phyloP scores from a whole-genome alignment of 2,797 vertebrate species.

The Enteromius paludinosus region DNA sequence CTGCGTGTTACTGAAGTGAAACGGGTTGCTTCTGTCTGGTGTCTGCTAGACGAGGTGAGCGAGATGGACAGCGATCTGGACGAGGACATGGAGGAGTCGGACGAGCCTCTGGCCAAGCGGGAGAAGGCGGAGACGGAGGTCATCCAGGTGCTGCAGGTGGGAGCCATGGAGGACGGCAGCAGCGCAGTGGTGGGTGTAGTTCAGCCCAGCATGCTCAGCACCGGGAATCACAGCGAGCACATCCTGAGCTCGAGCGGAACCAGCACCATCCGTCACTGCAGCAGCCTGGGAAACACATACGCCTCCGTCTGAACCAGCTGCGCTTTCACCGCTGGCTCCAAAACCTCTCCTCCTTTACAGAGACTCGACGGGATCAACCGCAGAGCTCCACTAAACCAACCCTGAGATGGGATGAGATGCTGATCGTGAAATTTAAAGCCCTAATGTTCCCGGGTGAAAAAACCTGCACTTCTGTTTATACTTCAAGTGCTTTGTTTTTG shows the following conservation, averaged over 20 bases:
- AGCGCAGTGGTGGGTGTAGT: slow-evolving; percentile 84
- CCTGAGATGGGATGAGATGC: slow-evolving; percentile 17
- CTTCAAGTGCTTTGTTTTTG: background rate
- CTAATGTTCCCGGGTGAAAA: slow-evolving; percentile 28
- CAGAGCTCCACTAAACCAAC: slow-evolving; percentile 5
- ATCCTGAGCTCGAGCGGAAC: slow-evolving; percentile 83
- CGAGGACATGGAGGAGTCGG: slow-evolving; percentile 73
- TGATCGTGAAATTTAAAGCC: slow-evolving; percentile 28
- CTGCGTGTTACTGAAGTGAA: background rate
- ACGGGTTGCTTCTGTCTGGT: background rate
- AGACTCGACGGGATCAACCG: background rate
- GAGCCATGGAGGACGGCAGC: slow-evolving; percentile 77
- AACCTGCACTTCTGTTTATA: background rate
- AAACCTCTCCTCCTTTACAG: background rate
- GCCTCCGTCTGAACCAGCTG: slow-evolving; percentile 85
- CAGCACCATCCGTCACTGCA: slow-evolving; percentile 96
- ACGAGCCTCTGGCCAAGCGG: slow-evolving; percentile 90
- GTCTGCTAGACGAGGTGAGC: slow-evolving; percentile 83
- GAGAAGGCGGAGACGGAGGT: slow-evolving; percentile 89
- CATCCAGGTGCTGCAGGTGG: slow-evolving; percentile 89
- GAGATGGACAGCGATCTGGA: slow-evolving; percentile 85
- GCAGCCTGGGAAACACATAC: slow-evolving; percentile 93
- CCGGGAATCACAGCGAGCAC: slow-evolving; percentile 84
- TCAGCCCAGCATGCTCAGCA: slow-evolving; percentile 88
- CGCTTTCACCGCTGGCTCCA: slow-evolving; percentile 62